These are phyloP conservation scores for Oegoconia quadripuncta DNA, from an alignment of 2,888 invertebrate genomes.

Conservation along the genomic window DNA sequence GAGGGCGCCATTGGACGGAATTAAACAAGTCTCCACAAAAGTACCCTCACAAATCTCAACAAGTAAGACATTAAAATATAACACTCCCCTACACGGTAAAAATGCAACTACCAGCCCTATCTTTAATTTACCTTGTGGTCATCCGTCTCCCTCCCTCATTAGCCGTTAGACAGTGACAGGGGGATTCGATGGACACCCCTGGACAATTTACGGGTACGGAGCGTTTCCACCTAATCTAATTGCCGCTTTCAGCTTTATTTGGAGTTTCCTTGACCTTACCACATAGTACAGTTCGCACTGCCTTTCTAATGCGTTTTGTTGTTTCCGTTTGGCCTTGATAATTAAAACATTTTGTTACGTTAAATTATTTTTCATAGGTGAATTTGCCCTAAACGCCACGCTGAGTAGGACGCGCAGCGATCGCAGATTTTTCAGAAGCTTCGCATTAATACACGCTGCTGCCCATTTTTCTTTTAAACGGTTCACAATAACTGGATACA, in stretches of 20 bases:
- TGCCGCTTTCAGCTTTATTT: slow-evolving; percentile 66
- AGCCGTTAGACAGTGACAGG: slow-evolving; percentile 31
- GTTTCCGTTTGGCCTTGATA: slow-evolving; percentile 23
- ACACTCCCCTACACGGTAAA: slow-evolving; percentile 27
- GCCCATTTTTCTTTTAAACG: too few relatives aligned
- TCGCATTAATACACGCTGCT: too few relatives aligned
- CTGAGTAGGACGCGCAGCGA: too few relatives aligned
- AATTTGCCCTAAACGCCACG: too few relatives aligned
- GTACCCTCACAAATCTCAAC: not conserved
- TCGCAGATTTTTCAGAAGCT: too few relatives aligned
- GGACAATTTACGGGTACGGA: slow-evolving; percentile 62
- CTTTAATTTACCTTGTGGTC: slow-evolving; percentile 43
- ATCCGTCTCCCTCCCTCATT: slow-evolving; percentile 40
- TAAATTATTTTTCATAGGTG: too few relatives aligned
- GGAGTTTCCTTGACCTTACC: slow-evolving; percentile 68
- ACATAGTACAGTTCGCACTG: too few relatives aligned
- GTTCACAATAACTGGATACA: too few relatives aligned
- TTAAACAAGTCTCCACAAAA: too few relatives aligned
- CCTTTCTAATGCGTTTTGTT: slow-evolving; percentile 70
- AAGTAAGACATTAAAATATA: slow-evolving; percentile 32
- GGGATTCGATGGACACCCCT: slow-evolving; percentile 38
- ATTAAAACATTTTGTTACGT: not conserved
- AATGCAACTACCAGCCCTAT: slow-evolving; percentile 26
- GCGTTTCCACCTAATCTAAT: slow-evolving; percentile 67
- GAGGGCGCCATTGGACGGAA: too few relatives aligned